Evolutionary conservation across 35 echinoderm and acorn worm species (phyloP), one percentile per base, ranked within the genome.

Genomic region (Anneissia japonica): DNA sequence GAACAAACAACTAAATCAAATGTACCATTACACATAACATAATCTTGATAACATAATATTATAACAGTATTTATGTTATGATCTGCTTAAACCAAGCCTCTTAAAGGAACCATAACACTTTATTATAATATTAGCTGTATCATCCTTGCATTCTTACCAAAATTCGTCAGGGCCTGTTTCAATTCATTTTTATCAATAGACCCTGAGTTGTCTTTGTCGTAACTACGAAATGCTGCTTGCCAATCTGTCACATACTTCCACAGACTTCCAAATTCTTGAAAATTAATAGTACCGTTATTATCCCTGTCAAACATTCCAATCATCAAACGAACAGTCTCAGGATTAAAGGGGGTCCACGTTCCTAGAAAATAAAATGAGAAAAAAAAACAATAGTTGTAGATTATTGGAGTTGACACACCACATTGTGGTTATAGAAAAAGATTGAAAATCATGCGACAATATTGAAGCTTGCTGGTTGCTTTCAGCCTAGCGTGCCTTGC

Each of bases 201-300:
- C 46, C 96, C 96, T 30, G 96, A 99, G 36, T 94, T 94, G 76
- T 99, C 96, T 38, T 87, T 88, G 74, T 99, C 96, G 38, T 99
- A 99, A n/a, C 84, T 81, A 36, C 92, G 55, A 74, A 99, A 99
- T n/a, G 96, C 94, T 0, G 29, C 87, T 81, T 99, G 96, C 96
- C 96, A 99, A 82, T 99, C 92, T 38, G 96, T 99, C 41, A 99
- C 91, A 76, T 99, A 99, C 76, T 99, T 99, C 96, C 96, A 99
- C 4, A 99, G 79, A 11, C 88, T 76, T 26, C 96, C 96, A 94
- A 99, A 99, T 85, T 99, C 96, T 32, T 99, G 92, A 84, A 99
- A 99, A 86, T 88, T 94, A 35, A 99, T 99, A 3, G 92, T 94
- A 7, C 92, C 96, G 23, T 73, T 84, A 36, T 99, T 40, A 64